phyloP scores from a whole-genome alignment of 2,113 vertebrate genomes.

The Oreochromis spilurus region DNA sequence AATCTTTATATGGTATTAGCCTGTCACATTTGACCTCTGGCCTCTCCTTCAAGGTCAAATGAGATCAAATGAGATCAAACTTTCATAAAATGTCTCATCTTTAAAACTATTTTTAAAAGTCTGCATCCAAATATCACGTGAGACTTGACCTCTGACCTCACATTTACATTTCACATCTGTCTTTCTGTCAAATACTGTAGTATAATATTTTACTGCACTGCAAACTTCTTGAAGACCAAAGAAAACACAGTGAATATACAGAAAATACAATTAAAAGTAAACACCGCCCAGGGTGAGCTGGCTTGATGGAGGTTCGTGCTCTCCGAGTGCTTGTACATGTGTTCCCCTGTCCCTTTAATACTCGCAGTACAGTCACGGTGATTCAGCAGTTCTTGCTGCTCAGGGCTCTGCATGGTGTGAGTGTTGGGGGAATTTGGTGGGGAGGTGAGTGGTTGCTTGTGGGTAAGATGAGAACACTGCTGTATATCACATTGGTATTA shows the following conservation, averaged over 20 bases:
- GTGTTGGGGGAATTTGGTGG: background rate
- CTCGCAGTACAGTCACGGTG: conserved; percentile 50
- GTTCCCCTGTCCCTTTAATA: conserved; percentile 45
- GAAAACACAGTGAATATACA: fast-evolving
- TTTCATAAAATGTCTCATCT: fast-evolving
- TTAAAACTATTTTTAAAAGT: background rate
- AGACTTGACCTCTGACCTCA: background rate
- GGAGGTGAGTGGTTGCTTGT: background rate
- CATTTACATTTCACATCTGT: background rate
- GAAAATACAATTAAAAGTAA: background rate
- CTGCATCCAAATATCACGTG: background rate
- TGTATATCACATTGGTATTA: background rate
- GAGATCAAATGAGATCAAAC: background rate
- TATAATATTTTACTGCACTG: background rate
- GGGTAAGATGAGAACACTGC: background rate
- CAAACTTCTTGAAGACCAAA: background rate
- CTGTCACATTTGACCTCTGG: background rate
- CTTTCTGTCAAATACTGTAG: background rate
- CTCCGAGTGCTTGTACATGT: fast-evolving
- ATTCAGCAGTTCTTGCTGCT: conserved; percentile 64
- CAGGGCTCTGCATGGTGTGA: background rate
- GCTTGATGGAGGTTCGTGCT: too few species aligned
- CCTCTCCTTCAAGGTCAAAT: background rate
- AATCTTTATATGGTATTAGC: background rate
- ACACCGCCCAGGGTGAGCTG: background rate